Percentiles rank a stretch among this genome's conserved stretches.
Evolutionary conservation across 2,113 vertebrate genomes (phyloP).

Genomic region (Scolopax mira): DNA sequence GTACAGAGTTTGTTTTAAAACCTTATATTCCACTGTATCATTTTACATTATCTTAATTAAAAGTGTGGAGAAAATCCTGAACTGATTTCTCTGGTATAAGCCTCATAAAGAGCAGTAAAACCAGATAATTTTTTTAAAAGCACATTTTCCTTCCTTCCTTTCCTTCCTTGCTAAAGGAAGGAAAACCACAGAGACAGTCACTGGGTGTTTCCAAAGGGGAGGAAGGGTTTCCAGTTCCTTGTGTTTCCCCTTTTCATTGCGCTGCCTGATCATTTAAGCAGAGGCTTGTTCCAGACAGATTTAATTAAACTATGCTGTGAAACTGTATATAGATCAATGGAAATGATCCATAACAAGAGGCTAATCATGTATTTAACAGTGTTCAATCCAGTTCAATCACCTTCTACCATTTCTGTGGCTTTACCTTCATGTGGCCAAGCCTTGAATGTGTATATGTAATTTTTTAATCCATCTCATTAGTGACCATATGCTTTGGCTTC

Average conservation of each 20-base stretch:
- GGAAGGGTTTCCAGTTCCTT: conserved; percentile 33
- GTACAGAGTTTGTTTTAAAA: background rate
- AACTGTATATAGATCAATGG: conserved; percentile 82
- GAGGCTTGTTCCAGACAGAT: conserved; percentile 77
- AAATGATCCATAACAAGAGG: conserved; percentile 81
- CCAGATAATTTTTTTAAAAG: conserved; percentile 9
- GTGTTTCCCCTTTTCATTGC: conserved; percentile 68
- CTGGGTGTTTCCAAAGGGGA: background rate
- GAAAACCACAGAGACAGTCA: conserved; percentile 25
- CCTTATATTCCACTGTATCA: background rate
- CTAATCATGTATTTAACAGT: conserved; percentile 78
- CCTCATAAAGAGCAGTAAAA: background rate
- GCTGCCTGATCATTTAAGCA: conserved; percentile 67
- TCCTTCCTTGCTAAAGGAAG: background rate
- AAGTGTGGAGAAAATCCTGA: background rate
- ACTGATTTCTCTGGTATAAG: background rate
- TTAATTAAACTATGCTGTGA: conserved; percentile 79
- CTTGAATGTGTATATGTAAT: conserved; percentile 64
- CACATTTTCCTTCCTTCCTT: conserved; percentile 45
- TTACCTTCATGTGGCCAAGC: conserved; percentile 67
- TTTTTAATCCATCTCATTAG: conserved; percentile 80
- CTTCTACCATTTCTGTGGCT: conserved; percentile 71
- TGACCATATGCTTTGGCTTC: conserved; percentile 84
- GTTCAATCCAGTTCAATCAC: conserved; percentile 75
- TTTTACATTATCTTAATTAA: background rate